Evolutionary conservation across 2,113 vertebrate species (phyloP).

Genomic region (Passer montanus): DNA sequence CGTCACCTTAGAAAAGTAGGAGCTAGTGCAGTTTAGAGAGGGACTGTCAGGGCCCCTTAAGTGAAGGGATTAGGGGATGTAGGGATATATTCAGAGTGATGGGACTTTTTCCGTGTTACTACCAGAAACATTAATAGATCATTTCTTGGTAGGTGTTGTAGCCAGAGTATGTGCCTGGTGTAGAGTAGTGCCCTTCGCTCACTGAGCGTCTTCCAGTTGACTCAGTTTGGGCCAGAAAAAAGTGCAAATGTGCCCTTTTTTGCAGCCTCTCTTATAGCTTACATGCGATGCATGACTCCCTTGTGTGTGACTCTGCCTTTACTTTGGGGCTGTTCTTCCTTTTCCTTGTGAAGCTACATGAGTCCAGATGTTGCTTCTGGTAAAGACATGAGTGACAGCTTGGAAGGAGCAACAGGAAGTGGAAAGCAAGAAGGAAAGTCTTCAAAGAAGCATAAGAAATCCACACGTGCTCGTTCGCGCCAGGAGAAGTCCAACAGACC

Average conservation of each 20-base stretch:
- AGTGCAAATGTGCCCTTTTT: background rate
- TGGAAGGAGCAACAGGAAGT: constrained; percentile 81
- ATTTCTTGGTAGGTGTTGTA: background rate
- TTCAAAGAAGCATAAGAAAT: constrained; percentile 90
- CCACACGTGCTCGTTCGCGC: constrained; percentile 87
- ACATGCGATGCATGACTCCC: background rate
- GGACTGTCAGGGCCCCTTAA: background rate
- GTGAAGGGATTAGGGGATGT: background rate
- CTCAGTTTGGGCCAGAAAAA: background rate
- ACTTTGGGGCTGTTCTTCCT: background rate
- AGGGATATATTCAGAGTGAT: background rate
- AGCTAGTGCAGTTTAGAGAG: background rate
- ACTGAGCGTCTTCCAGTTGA: background rate
- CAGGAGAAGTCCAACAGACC: constrained; percentile 92
- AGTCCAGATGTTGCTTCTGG: constrained; percentile 88
- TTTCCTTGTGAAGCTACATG: constrained; percentile 65
- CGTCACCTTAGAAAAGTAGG: background rate
- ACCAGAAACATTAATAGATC: background rate
- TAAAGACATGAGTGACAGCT: constrained; percentile 92
- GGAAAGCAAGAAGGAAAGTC: constrained; percentile 88
- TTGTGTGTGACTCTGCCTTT: background rate
- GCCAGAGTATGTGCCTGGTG: background rate
- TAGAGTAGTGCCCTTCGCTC: background rate
- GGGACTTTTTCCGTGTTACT: background rate
- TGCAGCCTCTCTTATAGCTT: background rate